phyloP scores from a whole-genome alignment of 23 tunicate species.

The Pegea sp. region DNA sequence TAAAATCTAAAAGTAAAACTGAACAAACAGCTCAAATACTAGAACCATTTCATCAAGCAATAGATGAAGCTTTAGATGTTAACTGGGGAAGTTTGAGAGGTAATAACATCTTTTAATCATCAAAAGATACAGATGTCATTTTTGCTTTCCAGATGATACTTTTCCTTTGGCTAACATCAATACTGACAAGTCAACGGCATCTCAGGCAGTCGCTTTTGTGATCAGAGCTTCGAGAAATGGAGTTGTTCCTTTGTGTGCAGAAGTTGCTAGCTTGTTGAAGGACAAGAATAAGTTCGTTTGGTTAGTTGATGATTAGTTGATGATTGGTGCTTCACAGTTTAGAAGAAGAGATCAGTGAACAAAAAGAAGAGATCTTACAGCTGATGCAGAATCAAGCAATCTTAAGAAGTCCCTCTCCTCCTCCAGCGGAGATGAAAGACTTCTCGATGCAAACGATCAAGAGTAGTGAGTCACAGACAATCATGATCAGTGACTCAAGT shows the following conservation, averaged over 20 bases:
- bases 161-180: slow-evolving; percentile 38
- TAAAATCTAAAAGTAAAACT: too few relatives aligned
- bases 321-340: slow-evolving; percentile 3
- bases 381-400: slow-evolving; percentile 20
- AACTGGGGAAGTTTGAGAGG: slow-evolving; percentile 34
- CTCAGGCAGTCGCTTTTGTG: slow-evolving; percentile 78
- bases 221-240: slow-evolving; percentile 70
- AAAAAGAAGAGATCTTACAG: slow-evolving; percentile 11
- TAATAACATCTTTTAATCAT: too few relatives aligned
- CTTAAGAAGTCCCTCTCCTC: slow-evolving; percentile 24
- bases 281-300: slow-evolving; percentile 34
- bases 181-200: slow-evolving; percentile 54
- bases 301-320: neutral
- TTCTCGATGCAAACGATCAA: slow-evolving; percentile 61
- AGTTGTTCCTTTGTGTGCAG: slow-evolving; percentile 72
- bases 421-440: slow-evolving; percentile 24
- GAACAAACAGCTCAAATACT: slow-evolving; percentile 8
- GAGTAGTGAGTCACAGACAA: slow-evolving; percentile 53
- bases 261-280: slow-evolving; percentile 58
- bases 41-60: slow-evolving; percentile 62
- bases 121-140: too few relatives aligned
- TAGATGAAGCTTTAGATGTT: slow-evolving; percentile 43
- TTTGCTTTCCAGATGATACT: slow-evolving; percentile 19
- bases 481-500: slow-evolving; percentile 3
- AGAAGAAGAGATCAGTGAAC: slow-evolving; percentile 13